phyloP scores from a whole-genome alignment of 2,797 vertebrate genomes.

The Pachyuromys duprasi region DNA sequence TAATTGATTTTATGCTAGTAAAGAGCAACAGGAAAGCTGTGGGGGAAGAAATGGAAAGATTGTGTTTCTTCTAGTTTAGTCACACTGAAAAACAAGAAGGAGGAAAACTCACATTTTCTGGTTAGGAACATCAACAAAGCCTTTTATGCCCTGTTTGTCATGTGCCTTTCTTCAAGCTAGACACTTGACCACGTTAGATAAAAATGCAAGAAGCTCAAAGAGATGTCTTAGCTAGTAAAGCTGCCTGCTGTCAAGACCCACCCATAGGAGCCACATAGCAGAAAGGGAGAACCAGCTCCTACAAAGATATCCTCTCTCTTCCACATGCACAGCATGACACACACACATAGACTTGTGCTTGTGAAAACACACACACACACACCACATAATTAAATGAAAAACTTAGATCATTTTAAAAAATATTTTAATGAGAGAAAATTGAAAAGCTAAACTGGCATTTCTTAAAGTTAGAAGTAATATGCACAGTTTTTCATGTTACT shows the following conservation, averaged over 20 bases:
- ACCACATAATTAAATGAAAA: not conserved
- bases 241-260: not conserved
- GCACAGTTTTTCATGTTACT: not conserved
- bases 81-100: constrained; percentile 31
- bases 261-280: not conserved
- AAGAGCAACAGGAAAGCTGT: not conserved
- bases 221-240: not conserved
- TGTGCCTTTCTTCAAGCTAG: not conserved
- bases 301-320: not conserved
- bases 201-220: not conserved
- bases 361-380: not conserved
- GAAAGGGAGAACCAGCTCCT: not conserved
- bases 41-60: not conserved
- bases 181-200: not conserved
- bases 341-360: no score
- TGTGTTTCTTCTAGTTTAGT: not conserved
- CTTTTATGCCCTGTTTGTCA: not conserved
- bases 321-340: no score
- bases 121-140: constrained; percentile 21
- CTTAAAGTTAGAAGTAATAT: not conserved
- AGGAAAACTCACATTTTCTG: constrained; percentile 38
- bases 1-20: constrained; percentile 73
- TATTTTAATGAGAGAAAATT: not conserved
- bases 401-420: no score
- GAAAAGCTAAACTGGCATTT: not conserved